Percentiles rank a stretch among this genome's conserved stretches.
Conservation (phyloP, 2,797 vertebrate species). For the Hemitrygon akajei region DNA sequence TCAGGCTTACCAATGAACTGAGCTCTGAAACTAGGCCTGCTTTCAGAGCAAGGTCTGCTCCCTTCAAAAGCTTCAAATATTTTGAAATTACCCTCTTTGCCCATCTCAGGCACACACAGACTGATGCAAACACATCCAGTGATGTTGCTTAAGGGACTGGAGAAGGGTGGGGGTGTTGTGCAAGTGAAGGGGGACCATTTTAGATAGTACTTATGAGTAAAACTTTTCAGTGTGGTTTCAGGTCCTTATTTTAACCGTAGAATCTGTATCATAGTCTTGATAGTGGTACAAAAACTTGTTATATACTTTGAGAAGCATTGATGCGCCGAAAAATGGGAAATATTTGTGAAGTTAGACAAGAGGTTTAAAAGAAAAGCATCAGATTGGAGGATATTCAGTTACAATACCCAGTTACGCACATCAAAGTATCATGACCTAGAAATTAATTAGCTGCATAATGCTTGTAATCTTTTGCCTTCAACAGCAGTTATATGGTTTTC, state of each 20-base stretch:
- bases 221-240: neutral
- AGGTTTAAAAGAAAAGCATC: neutral
- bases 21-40: neutral
- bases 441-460: too few relatives aligned
- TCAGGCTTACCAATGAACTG: neutral
- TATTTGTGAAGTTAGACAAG: neutral
- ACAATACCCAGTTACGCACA: neutral
- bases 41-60: neutral
- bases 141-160: neutral
- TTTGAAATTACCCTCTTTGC: neutral
- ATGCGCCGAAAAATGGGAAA: neutral
- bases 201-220: neutral
- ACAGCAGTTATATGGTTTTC: too few relatives aligned
- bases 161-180: neutral
- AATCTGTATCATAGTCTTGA: neutral
- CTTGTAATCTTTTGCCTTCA: too few relatives aligned
- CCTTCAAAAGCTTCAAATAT: neutral
- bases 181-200: neutral
- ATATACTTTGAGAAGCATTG: neutral
- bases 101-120: too few relatives aligned
- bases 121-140: neutral
- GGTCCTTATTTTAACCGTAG: neutral
- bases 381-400: neutral
- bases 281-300: neutral
- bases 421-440: neutral